Conservation (phyloP, 2,888 invertebrate species). For the Tinea pellionella region DNA sequence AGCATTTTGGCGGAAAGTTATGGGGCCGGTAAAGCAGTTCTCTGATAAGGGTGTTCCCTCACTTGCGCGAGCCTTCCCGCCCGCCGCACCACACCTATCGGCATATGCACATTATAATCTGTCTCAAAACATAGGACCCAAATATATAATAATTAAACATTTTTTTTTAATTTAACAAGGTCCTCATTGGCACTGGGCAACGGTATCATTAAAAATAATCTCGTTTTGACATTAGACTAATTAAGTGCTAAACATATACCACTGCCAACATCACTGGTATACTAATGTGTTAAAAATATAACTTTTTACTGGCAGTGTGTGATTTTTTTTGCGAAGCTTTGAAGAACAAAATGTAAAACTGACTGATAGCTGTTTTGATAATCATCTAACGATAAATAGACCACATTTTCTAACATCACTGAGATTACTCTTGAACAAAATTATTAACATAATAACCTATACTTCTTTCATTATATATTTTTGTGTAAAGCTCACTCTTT, state of each 20-base stretch:
- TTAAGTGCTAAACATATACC: neutral
- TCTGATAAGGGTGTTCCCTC: conserved; percentile 98
- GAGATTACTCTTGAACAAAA: neutral
- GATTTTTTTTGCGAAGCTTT: neutral
- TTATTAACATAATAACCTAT: too few species aligned
- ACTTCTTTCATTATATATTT: conserved; percentile 23
- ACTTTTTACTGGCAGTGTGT: conserved; percentile 1
- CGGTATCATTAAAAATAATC: neutral
- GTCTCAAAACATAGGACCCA: neutral
- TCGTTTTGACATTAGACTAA: neutral
- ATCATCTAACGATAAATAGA: neutral
- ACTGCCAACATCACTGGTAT: neutral
- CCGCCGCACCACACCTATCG: conserved; percentile 86
- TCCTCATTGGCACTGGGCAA: neutral
- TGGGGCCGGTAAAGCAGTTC: conserved; percentile 84
- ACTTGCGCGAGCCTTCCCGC: conserved; percentile 88
- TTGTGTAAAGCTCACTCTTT: conserved; percentile 64
- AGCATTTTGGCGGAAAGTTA: conserved; percentile 58
- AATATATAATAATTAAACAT: neutral
- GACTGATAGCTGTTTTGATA: neutral
- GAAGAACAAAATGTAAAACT: neutral
- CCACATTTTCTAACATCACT: neutral
- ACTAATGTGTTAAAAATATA: neutral
- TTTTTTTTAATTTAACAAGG: neutral
- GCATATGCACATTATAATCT: conserved; percentile 48